Percentiles rank a stretch among this genome's conserved stretches.
These are phyloP conservation scores for Smittia sp. DNA, from an alignment of 2,888 invertebrate species.

Conservation along the genomic window DNA sequence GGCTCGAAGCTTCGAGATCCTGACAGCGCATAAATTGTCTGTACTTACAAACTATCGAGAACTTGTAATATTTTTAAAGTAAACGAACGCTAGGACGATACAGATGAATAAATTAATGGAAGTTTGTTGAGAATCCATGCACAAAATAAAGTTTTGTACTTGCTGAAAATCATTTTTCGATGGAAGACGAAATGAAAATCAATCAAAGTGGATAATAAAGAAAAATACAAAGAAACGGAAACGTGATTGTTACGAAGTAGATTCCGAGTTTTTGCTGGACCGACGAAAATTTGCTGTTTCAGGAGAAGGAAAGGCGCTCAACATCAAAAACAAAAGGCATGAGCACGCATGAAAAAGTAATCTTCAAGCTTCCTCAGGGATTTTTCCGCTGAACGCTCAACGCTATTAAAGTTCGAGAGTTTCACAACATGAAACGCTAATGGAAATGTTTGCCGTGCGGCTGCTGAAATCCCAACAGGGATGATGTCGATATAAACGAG, in stretches of 20 bases:
- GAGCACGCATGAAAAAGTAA: too few species aligned
- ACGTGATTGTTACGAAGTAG: background rate
- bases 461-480: background rate
- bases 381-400: too few species aligned
- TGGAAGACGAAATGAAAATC: background rate
- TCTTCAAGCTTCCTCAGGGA: too few species aligned
- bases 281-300: too few species aligned
- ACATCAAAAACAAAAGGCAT: too few species aligned
- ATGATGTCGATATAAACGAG: background rate
- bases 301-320: too few species aligned
- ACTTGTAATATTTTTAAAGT: background rate
- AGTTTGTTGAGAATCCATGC: background rate
- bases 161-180: background rate
- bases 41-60: slow-evolving; percentile 13
- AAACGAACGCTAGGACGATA: background rate
- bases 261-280: background rate
- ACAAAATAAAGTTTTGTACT: slow-evolving; percentile 16
- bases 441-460: background rate
- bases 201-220: slow-evolving; percentile 34
- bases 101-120: background rate
- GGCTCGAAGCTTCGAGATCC: too few species aligned
- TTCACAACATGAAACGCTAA: too few species aligned
- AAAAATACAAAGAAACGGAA: slow-evolving; percentile 27
- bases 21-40: background rate
- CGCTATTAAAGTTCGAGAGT: too few species aligned